Conservation (phyloP, 2,113 vertebrate genomes). For the Atherinomorus stipes region DNA sequence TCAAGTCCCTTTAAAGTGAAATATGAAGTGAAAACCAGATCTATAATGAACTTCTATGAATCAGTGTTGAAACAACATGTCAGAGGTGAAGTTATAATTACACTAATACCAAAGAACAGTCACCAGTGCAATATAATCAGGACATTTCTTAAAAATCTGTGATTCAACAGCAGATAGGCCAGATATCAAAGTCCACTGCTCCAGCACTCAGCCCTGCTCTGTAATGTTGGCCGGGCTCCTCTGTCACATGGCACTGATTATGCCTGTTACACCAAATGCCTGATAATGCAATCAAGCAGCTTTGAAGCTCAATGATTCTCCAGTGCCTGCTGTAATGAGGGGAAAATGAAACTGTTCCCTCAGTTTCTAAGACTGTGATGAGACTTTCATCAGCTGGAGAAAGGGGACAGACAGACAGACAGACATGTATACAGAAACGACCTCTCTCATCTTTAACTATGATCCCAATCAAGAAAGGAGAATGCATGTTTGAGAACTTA, state of each 20-base stretch:
- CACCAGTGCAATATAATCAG: not conserved
- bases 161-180: not conserved
- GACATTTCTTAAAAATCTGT: not conserved
- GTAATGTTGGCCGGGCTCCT: conserved; percentile 36
- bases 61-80: no score
- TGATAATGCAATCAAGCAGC: conserved; percentile 77
- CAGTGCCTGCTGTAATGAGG: conserved; percentile 74
- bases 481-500: not conserved
- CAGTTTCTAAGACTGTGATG: conserved; percentile 64
- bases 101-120: not conserved
- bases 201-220: conserved; percentile 15
- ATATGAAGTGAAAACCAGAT: no score
- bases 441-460: conserved; percentile 35
- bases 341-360: conserved; percentile 74
- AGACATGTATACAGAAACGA: conserved; percentile 21
- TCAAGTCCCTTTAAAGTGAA: no score
- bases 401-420: conserved; percentile 6
- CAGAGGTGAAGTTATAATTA: not conserved
- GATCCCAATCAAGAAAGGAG: conserved; percentile 8
- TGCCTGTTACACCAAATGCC: conserved; percentile 63
- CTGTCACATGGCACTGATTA: conserved; percentile 65
- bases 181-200: conserved; percentile 5
- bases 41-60: no score
- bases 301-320: conserved; percentile 76
- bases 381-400: conserved; percentile 51